Evolutionary conservation across 2,113 vertebrate species (phyloP).

Genomic region (Etheostoma cragini): DNA sequence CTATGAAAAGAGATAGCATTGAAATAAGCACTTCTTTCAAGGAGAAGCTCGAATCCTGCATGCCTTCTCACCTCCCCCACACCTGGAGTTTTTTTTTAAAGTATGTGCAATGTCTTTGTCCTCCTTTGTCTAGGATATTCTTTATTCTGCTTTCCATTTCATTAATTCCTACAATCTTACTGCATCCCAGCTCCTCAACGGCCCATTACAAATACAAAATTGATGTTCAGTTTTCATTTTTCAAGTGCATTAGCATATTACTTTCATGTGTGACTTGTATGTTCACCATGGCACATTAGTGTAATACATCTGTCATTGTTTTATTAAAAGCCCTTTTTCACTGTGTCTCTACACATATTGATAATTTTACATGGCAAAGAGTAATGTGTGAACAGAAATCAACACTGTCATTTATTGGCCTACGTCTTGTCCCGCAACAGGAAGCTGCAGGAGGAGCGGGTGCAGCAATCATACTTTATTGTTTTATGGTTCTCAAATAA

Average conservation of each 20-base stretch:
- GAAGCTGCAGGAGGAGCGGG: constrained; percentile 43
- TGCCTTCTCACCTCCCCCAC: neutral
- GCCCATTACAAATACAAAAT: neutral
- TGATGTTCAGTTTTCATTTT: neutral
- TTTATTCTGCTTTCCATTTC: neutral
- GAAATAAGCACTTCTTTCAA: neutral
- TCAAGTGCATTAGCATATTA: neutral
- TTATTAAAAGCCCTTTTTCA: constrained; percentile 53
- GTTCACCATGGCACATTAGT: constrained; percentile 42
- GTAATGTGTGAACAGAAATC: constrained; percentile 67
- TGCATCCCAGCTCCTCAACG: neutral
- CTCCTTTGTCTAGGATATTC: neutral
- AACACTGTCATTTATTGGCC: constrained; percentile 79
- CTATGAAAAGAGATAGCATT: neutral
- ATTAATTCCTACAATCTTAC: neutral
- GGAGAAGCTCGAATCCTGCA: neutral
- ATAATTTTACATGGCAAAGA: constrained; percentile 61
- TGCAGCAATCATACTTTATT: constrained; percentile 73
- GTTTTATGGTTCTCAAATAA: constrained; percentile 83
- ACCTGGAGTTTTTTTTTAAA: neutral
- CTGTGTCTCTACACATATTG: constrained; percentile 42
- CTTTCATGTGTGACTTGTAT: neutral
- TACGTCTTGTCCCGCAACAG: constrained; percentile 59
- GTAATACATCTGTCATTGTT: constrained; percentile 52
- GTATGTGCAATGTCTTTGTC: neutral